Percentiles rank a stretch among this genome's conserved stretches.
phyloP scores from a whole-genome alignment of 2,113 vertebrate genomes.

The Puffinus mauretanicus region DNA sequence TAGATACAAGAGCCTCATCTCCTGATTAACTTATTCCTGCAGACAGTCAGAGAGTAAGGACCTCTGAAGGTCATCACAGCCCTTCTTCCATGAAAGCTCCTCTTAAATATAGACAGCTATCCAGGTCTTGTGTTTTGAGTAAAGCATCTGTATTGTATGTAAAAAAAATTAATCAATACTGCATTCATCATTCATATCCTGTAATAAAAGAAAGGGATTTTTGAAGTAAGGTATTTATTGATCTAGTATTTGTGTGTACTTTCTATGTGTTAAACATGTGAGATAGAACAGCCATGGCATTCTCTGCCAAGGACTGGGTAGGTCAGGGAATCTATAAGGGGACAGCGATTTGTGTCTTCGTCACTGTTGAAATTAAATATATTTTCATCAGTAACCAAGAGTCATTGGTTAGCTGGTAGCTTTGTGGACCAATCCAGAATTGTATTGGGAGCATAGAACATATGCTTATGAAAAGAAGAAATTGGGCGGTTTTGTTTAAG shows the following conservation, averaged over 20 bases:
- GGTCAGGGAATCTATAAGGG: not conserved
- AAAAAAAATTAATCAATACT: slow-evolving; percentile 16
- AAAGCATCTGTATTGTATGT: slow-evolving; percentile 11
- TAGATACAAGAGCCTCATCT: slow-evolving; percentile 71
- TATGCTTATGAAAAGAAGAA: not conserved
- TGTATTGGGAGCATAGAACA: not conserved
- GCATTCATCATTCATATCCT: slow-evolving; percentile 32
- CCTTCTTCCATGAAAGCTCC: slow-evolving; percentile 49
- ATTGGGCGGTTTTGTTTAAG: not conserved
- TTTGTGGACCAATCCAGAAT: not conserved
- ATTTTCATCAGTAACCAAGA: not conserved
- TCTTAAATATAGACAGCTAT: slow-evolving; percentile 42
- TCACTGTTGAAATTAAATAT: not conserved
- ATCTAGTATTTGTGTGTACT: not conserved
- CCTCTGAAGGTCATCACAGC: slow-evolving; percentile 68
- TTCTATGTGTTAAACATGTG: not conserved
- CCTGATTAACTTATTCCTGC: slow-evolving; percentile 68
- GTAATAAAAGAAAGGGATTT: slow-evolving; percentile 36
- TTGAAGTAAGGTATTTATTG: slow-evolving; percentile 29
- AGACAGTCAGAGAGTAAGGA: slow-evolving; percentile 55
- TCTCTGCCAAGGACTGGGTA: not conserved
- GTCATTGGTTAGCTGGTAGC: not conserved
- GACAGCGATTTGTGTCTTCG: not conserved
- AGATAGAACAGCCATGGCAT: not conserved
- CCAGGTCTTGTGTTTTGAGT: slow-evolving; percentile 32